A percentile compares a stretch with the other conserved stretches of the same genome.
phyloP scores from a whole-genome alignment of 2,113 vertebrate genomes.

The Catagonus wagneri region DNA sequence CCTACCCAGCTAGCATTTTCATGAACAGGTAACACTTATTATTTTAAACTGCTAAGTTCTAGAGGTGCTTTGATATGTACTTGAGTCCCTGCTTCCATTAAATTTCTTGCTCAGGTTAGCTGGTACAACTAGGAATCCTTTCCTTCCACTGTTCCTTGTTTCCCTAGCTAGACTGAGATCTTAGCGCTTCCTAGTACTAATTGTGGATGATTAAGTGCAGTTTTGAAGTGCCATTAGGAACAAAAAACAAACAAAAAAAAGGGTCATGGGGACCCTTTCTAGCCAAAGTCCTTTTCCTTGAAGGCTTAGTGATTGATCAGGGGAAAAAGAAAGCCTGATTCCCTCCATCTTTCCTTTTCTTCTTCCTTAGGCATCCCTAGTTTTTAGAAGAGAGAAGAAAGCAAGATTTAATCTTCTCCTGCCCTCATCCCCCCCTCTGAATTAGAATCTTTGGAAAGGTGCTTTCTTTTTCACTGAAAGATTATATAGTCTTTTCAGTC shows the following conservation, averaged over 20 bases:
- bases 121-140: background rate
- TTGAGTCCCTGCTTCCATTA: constrained; percentile 4
- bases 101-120: constrained; percentile 11
- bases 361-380: background rate
- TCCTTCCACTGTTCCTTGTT: background rate
- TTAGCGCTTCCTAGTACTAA: constrained; percentile 39
- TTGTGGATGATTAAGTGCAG: background rate
- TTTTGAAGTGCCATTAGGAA: constrained; percentile 26
- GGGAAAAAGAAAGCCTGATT: background rate
- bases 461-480: constrained; percentile 4
- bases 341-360: constrained; percentile 17
- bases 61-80: constrained; percentile 22
- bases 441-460: constrained; percentile 19
- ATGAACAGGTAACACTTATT: constrained; percentile 24
- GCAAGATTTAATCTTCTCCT: constrained; percentile 42
- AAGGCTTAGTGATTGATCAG: background rate
- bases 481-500: background rate
- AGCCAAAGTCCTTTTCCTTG: constrained; percentile 25
- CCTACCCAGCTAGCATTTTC: constrained; percentile 27
- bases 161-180: background rate
- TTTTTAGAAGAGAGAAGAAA: constrained; percentile 12
- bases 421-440: background rate
- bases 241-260: too few relatives aligned
- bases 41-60: constrained; percentile 33
- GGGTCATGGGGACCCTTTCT: background rate